Percentiles rank a stretch among this genome's conserved stretches.
Evolutionary conservation across 2,888 invertebrate species (phyloP).

Genomic region (Amphipyra berbera): DNA sequence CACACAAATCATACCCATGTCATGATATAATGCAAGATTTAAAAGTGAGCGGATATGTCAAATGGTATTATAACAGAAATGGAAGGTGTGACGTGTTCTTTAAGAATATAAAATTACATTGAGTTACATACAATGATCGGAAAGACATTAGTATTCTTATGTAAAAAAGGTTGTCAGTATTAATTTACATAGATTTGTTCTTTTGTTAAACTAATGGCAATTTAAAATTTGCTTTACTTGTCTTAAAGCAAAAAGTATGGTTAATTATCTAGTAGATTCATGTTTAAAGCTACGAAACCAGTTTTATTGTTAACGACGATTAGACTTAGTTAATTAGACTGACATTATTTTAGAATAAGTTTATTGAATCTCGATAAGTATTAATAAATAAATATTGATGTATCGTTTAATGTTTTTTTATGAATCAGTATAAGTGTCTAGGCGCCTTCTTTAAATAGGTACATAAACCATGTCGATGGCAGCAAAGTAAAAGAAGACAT

Average conservation of each 20-base stretch:
- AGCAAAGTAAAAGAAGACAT: no score
- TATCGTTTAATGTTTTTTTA: conserved; percentile 43
- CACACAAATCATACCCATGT: conserved; percentile 15
- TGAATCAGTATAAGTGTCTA: conserved; percentile 4
- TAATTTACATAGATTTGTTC: conserved; percentile 36
- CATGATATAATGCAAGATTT: conserved; percentile 16
- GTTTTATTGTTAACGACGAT: conserved; percentile 37
- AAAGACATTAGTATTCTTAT: conserved; percentile 11
- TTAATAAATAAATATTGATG: conserved; percentile 60
- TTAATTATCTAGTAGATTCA: conserved; percentile 8
- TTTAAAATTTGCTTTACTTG: conserved; percentile 21
- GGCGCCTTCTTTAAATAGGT: not conserved
- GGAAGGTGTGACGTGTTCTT: conserved; percentile 9
- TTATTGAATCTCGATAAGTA: conserved; percentile 64
- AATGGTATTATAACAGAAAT: conserved; percentile 22
- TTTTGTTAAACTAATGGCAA: conserved; percentile 9
- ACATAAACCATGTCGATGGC: no score
- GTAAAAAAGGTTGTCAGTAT: conserved; percentile 44
- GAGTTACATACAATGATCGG: conserved; percentile 7
- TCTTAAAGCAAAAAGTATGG: conserved; percentile 15
- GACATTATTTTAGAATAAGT: conserved; percentile 66
- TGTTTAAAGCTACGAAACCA: conserved; percentile 22
- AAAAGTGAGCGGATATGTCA: conserved; percentile 26
- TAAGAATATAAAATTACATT: conserved; percentile 13
- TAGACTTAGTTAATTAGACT: conserved; percentile 68